Percentiles rank a stretch among this genome's conserved stretches.
Conservation (phyloP, 2,888 invertebrate genomes). For the Cosmia trapezina region DNA sequence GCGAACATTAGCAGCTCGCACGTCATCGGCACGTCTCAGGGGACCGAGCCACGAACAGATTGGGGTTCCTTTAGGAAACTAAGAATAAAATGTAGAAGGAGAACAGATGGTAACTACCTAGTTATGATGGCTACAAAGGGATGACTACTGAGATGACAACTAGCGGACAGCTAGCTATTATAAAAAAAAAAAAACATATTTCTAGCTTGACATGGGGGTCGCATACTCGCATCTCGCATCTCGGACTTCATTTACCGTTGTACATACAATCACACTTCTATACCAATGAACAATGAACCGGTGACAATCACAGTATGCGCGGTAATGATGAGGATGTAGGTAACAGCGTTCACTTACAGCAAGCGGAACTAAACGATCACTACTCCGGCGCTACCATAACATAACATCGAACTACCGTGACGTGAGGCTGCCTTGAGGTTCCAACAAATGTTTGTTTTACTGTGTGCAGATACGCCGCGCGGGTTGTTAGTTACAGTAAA, state of each 20-base stretch:
- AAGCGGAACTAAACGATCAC: slow-evolving; percentile 36
- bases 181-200: not conserved
- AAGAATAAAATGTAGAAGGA: not conserved
- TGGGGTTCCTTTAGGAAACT: not conserved
- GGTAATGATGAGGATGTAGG: slow-evolving; percentile 7
- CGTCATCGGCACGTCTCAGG: not conserved
- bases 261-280: not conserved
- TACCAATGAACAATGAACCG: slow-evolving; percentile 4
- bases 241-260: not conserved
- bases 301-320: slow-evolving; percentile 4
- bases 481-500: slow-evolving; percentile 20
- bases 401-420: no score
- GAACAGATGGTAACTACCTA: not conserved
- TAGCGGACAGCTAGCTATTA: no score
- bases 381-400: not conserved
- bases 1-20: not conserved
- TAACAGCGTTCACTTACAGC: not conserved
- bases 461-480: not conserved
- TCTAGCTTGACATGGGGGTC: not conserved
- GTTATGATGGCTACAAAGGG: not conserved
- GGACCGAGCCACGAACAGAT: no score
- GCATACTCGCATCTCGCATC: no score
- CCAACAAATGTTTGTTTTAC: not conserved
- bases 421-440: slow-evolving; percentile 1
- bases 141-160: not conserved